Base-by-base conservation (phyloP, 2,113 vertebrate genomes). In the Cettia cetti region DNA sequence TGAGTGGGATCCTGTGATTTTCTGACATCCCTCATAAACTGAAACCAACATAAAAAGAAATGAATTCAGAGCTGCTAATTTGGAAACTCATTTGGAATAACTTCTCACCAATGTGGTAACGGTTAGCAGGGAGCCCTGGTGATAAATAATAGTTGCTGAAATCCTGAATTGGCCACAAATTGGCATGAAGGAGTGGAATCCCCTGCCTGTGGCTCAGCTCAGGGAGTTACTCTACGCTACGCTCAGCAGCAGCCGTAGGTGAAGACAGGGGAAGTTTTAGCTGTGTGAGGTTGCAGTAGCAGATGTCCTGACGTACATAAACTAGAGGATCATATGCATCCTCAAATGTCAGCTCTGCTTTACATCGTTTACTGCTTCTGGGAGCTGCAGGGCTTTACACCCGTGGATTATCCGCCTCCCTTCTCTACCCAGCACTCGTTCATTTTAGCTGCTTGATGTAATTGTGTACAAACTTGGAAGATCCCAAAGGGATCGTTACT, bases 1-100 rank as follows among this genome's bases (percentile, higher is more conserved):
- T 56, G 89, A 94, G 92, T 78, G 92, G 95, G 89, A 95, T 92
- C 83, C 94, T 96, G 52, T 94, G 94, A 96, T 96, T 97, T 91
- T 59, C 94, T 94, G 95, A 96, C 95, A 96, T 84, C 84, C 76
- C 83, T 93, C 65, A 71, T 96, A 94, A 97, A 91, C 72, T 9
- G 89, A 89, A 83, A 77, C 1, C n/a, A 90, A 84, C 95, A 94
- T 84, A 83, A 97, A 59, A 94, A 94, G 60, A 80, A 92, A 96
- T 39, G 39, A 91, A 89, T 28, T 70, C 76, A 33, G 92, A 84
- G 60, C 40, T 0, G 16, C 89, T 97, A 97, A 97, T 97, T 97
- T 89, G 80, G 89, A 84, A 86, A 40, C 82, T 94, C 94, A 96
- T 96, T 95, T 95, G 81, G 44, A 93, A 65, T 63, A 91, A 81